phyloP scores from a whole-genome alignment of 2,797 vertebrate species.

The Sebastes jordani region DNA sequence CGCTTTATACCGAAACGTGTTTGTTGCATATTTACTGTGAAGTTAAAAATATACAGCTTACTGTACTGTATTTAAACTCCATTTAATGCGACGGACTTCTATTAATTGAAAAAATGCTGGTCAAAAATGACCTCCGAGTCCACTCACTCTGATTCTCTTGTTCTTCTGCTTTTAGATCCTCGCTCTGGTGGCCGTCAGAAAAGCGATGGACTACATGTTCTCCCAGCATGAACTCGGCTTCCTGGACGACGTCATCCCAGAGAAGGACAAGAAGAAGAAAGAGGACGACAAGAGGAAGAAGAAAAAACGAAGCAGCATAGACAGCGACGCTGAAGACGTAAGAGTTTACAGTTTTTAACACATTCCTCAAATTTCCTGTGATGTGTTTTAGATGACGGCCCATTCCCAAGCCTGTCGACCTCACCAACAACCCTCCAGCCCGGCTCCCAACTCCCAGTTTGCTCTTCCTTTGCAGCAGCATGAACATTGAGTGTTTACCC shows the following conservation, averaged over 20 bases:
- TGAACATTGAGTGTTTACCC: background rate
- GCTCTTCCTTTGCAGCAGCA: background rate
- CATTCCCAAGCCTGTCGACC: background rate
- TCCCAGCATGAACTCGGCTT: constrained; percentile 96
- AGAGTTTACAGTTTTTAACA: constrained; percentile 54
- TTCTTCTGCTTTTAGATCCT: constrained; percentile 86
- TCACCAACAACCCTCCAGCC: background rate
- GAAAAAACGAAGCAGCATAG: constrained; percentile 88
- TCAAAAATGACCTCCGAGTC: background rate
- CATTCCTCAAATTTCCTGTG: background rate
- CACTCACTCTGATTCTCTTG: background rate
- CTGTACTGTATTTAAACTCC: background rate
- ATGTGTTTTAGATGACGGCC: background rate
- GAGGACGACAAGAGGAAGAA: constrained; percentile 98
- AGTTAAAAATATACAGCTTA: background rate
- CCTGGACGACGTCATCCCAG: constrained; percentile 97
- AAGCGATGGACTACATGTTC: constrained; percentile 96
- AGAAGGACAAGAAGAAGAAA: constrained; percentile 99
- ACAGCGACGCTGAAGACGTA: constrained; percentile 96
- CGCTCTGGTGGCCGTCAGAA: constrained; percentile 95
- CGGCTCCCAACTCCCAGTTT: background rate
- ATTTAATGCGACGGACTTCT: background rate
- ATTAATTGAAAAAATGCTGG: background rate
- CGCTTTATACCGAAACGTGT: background rate
- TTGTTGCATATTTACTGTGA: background rate